A percentile compares a stretch with the other conserved stretches of the same genome.
These are phyloP conservation scores for Lasioglossum lativentre DNA, from an alignment of 2,888 invertebrate genomes.

Conservation along the genomic window DNA sequence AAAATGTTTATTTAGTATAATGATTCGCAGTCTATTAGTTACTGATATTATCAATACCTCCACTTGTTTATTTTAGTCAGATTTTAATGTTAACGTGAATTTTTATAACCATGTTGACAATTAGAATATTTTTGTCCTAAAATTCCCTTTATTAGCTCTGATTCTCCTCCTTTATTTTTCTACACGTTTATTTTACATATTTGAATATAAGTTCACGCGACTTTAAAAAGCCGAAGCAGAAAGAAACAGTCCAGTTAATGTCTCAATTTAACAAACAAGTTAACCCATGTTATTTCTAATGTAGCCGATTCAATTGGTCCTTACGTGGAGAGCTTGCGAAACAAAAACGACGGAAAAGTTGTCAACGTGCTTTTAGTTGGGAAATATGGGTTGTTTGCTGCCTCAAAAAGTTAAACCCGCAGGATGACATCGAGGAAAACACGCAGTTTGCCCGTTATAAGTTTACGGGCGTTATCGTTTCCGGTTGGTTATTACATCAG, in stretches of 20 bases:
- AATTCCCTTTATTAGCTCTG: not conserved
- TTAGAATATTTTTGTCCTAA: not conserved
- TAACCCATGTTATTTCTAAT: not conserved
- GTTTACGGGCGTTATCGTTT: slow-evolving; percentile 38
- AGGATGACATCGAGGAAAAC: slow-evolving; percentile 31
- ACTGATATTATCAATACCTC: no score
- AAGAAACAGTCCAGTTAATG: not conserved
- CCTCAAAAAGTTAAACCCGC: not conserved
- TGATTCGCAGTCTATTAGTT: not conserved
- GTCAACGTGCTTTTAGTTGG: not conserved
- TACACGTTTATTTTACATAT: not conserved
- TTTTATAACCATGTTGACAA: not conserved
- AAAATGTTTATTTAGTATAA: no score
- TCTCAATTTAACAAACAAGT: not conserved
- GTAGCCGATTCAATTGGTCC: not conserved
- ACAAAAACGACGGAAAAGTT: not conserved
- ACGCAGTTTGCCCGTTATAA: slow-evolving; percentile 23
- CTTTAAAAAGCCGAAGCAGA: not conserved
- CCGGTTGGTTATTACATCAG: slow-evolving; percentile 26
- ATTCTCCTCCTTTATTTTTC: not conserved
- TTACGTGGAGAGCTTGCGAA: not conserved
- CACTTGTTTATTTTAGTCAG: not conserved
- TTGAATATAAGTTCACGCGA: not conserved
- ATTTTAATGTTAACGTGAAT: not conserved
- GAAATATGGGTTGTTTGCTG: slow-evolving; percentile 2